A percentile compares a stretch with the other conserved stretches of the same genome.
Conservation (phyloP, 1,140 invertebrate genomes). For the Formica selysi region DNA sequence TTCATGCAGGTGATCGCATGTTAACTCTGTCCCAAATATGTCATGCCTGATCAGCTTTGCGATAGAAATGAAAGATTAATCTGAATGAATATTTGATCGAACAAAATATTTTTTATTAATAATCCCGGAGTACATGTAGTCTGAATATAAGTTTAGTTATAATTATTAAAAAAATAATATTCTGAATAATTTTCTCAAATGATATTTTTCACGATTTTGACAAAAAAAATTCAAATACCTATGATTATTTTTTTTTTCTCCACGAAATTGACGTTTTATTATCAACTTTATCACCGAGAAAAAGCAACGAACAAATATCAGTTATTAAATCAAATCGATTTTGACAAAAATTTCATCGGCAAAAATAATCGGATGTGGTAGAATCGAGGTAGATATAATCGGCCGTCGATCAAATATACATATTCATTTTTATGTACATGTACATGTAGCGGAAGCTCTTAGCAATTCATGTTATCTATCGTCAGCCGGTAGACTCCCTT, state of each 20-base stretch:
- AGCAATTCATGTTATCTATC: conserved; percentile 80
- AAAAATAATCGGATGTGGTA: conserved; percentile 56
- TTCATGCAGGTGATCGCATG: background rate
- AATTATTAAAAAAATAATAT: background rate
- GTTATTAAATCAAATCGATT: conserved; percentile 11
- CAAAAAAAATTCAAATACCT: too few species aligned
- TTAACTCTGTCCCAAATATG: background rate
- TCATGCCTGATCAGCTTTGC: background rate
- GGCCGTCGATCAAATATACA: conserved; percentile 61
- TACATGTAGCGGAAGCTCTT: conserved; percentile 78
- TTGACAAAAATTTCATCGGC: background rate
- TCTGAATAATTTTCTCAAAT: background rate
- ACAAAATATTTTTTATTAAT: background rate
- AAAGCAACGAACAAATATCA: background rate
- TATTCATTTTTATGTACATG: conserved; percentile 63
- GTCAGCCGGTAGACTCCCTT: conserved; percentile 74
- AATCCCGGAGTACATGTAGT: background rate
- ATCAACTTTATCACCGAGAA: background rate
- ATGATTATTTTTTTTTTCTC: background rate
- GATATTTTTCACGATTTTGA: background rate
- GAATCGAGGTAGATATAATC: conserved; percentile 46
- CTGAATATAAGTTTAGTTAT: background rate
- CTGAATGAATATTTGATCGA: background rate
- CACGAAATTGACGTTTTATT: background rate
- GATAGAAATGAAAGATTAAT: background rate